Conservation (phyloP, 2,797 vertebrate genomes). For the Sebastes dallii region DNA sequence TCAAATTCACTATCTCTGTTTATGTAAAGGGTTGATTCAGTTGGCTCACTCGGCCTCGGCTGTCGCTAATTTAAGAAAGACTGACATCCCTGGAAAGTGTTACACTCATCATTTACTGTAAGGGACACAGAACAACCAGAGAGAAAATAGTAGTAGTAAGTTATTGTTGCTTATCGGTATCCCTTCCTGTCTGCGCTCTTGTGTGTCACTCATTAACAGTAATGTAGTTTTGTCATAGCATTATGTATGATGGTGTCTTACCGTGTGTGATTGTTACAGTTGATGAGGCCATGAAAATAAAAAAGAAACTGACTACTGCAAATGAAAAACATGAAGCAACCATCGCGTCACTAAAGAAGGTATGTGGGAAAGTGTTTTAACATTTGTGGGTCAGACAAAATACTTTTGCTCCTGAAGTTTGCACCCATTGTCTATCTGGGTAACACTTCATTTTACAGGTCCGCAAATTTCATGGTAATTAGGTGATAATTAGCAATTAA, state of each 20-base stretch:
- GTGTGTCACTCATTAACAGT: not conserved
- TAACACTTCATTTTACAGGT: too few relatives aligned
- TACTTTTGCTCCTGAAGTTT: not conserved
- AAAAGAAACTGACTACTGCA: conserved; percentile 84
- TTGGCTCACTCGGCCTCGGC: not conserved
- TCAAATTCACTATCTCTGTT: conserved; percentile 54
- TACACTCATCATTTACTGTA: not conserved
- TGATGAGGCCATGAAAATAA: conserved; percentile 88
- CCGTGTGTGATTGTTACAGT: conserved; percentile 73
- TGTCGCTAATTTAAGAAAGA: conserved; percentile 31
- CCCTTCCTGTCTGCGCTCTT: not conserved
- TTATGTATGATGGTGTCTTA: not conserved
- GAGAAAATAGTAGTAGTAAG: not conserved
- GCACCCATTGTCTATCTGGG: not conserved
- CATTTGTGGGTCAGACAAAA: not conserved
- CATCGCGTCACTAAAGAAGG: conserved; percentile 87
- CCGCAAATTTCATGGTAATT: too few relatives aligned
- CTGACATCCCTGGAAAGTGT: conserved; percentile 35
- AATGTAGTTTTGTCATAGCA: not conserved
- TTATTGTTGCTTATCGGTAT: not conserved
- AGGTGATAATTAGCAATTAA: too few relatives aligned
- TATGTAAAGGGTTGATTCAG: conserved; percentile 45
- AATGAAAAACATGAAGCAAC: conserved; percentile 86
- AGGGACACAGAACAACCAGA: not conserved
- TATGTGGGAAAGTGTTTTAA: conserved; percentile 45